Percentiles rank a stretch among this genome's conserved stretches.
Evolutionary conservation across 2,797 vertebrate genomes (phyloP).

Genomic region (Oophaga sylvatica): DNA sequence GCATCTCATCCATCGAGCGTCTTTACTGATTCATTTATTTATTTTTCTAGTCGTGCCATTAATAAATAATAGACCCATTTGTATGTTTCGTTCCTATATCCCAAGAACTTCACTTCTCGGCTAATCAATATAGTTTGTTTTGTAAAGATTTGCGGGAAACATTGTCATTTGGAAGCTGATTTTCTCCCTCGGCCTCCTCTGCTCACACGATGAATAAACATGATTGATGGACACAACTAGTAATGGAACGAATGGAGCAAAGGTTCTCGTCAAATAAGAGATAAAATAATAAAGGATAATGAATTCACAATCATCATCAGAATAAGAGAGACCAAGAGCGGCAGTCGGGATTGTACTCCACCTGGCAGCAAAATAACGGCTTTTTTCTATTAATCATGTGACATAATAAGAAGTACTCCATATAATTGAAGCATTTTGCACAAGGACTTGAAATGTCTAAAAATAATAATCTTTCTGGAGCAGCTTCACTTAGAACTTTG

Average conservation of each 20-base stretch:
- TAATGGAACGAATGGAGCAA: background rate
- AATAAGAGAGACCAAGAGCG: background rate
- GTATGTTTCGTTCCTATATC: background rate
- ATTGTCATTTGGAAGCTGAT: background rate
- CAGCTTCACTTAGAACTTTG: too few species aligned
- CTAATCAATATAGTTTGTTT: constrained; percentile 32
- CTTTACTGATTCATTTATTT: background rate
- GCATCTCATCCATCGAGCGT: background rate
- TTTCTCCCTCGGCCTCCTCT: background rate
- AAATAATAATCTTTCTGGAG: too few species aligned
- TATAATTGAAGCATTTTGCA: background rate
- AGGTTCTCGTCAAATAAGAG: background rate
- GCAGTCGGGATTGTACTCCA: background rate
- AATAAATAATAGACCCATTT: background rate
- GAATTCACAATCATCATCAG: background rate
- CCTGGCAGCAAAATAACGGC: background rate
- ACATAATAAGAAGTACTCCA: too few species aligned
- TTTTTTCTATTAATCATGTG: background rate
- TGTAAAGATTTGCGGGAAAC: background rate
- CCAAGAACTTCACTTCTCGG: background rate
- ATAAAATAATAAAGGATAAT: background rate
- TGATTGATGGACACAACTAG: background rate
- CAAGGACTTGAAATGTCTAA: too few species aligned
- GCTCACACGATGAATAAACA: background rate
- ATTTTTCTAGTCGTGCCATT: background rate